Conservation (phyloP, 2,797 vertebrate genomes). For the Alca torda region DNA sequence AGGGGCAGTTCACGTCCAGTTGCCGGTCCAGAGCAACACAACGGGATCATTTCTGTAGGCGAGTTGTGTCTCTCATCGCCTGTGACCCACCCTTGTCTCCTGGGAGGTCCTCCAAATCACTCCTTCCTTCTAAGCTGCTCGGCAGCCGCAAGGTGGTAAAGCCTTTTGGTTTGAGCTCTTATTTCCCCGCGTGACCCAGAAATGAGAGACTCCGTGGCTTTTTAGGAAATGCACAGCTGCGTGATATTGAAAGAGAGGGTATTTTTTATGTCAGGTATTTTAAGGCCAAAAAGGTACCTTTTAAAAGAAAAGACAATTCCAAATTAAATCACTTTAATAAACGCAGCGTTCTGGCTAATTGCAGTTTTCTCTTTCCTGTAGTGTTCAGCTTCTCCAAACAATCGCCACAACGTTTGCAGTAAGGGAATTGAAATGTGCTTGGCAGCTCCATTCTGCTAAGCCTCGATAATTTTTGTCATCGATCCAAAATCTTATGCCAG, state of each 20-base stretch:
- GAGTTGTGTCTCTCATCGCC: not conserved
- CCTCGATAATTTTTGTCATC: slow-evolving; percentile 28
- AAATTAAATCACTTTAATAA: not conserved
- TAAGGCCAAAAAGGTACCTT: not conserved
- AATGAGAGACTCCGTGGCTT: not conserved
- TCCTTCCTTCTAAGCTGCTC: not conserved
- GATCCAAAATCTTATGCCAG: slow-evolving; percentile 11
- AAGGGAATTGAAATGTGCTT: not conserved
- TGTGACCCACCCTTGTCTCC: not conserved
- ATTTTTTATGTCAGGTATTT: not conserved
- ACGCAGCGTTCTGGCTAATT: not conserved
- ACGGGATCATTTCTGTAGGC: not conserved
- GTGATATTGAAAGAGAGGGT: rapidly evolving
- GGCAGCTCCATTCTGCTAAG: slow-evolving; percentile 2
- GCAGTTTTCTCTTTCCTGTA: not conserved
- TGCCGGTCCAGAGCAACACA: not conserved
- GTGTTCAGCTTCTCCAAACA: not conserved
- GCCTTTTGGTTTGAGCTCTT: not conserved
- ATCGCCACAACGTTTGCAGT: not conserved
- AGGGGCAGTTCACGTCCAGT: not conserved
- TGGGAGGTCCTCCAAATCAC: not conserved
- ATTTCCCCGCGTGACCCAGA: not conserved
- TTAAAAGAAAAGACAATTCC: not conserved
- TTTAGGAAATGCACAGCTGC: not conserved
- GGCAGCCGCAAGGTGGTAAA: not conserved